Base-by-base conservation (phyloP, 2,888 invertebrate genomes). In the Callyntrura sp. region DNA sequence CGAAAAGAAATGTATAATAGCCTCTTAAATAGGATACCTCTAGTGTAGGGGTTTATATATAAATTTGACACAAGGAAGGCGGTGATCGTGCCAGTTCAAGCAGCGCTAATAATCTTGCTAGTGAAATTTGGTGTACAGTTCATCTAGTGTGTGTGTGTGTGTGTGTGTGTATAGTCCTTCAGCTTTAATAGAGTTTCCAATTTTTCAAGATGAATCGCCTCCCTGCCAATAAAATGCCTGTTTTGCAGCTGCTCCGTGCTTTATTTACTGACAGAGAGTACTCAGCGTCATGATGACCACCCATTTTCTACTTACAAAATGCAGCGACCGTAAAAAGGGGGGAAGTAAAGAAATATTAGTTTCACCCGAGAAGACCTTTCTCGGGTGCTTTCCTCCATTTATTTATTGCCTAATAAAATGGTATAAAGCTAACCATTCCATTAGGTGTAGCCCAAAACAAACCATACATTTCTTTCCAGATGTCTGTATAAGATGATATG, bases 161-260 rank as follows among this genome's bases (percentile, higher is more conserved):
- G n/a, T 17, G 6, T 8, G 23, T 23, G 45, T 28, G 20, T 48
- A 23, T 23, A 35, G 51, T 76, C 51, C 51, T 28, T 76, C 51
- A 20, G 14, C 6, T 51, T 51, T 51, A 51, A 76, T 51, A 76
- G 23, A 20, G 11, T 12, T 20, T 76, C 48, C 76, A 76, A 76
- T 76, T 76, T 76, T n/a, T 76, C 76, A 76, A 76, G 76, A 76
- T 76, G 51, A 76, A 76, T 76, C 14, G 25, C 51, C 76, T 9
- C 17, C 17, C 43, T 17, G 43, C 68, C 43, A 70, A 43, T 70
- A 70, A 35, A 70, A 9, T 70, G 23, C 68, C 68, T 70, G 14
- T 2, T 14, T n/a, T 35, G 23, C 35, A 28, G 17, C n/a, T 35
- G 60, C 60, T 60, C 8, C 60, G 6, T 35, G 35, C 35, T 35